Percentiles rank a stretch among this genome's conserved stretches.
phyloP scores from a whole-genome alignment of 2,888 invertebrate species.

The Lordiphosa fenestrarum region DNA sequence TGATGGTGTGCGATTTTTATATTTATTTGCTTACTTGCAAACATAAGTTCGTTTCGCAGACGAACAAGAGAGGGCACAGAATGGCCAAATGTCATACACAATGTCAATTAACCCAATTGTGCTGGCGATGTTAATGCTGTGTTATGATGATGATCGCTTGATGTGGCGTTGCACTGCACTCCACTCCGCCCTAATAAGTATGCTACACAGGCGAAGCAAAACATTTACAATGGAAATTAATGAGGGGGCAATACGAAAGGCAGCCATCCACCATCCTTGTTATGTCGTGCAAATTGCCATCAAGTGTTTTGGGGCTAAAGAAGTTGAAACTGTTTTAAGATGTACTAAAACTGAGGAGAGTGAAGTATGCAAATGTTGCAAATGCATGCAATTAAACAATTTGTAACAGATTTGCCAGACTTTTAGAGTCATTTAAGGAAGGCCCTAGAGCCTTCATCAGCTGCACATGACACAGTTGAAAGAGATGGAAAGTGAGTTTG shows the following conservation, averaged over 20 bases:
- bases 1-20: constrained; percentile 52
- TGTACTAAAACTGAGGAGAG: background rate
- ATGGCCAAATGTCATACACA: constrained; percentile 57
- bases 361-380: too few species aligned
- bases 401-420: constrained; percentile 1
- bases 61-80: constrained; percentile 16
- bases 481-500: too few species aligned
- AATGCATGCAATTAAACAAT: constrained; percentile 10
- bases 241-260: constrained; percentile 30
- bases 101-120: constrained; percentile 66
- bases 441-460: too few species aligned
- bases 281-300: constrained; percentile 40
- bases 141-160: constrained; percentile 34
- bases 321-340: constrained; percentile 11
- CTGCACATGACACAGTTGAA: too few species aligned
- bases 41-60: too few species aligned
- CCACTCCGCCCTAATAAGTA: constrained; percentile 39
- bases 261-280: constrained; percentile 12
- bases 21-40: background rate
- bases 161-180: constrained; percentile 22
- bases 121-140: constrained; percentile 47
- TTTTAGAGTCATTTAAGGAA: background rate
- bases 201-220: constrained; percentile 40
- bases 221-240: constrained; percentile 58
- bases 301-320: constrained; percentile 20